Percentiles rank a stretch among this genome's conserved stretches.
phyloP scores from a whole-genome alignment of 2,888 invertebrate species.

The Macrophya annulata region DNA sequence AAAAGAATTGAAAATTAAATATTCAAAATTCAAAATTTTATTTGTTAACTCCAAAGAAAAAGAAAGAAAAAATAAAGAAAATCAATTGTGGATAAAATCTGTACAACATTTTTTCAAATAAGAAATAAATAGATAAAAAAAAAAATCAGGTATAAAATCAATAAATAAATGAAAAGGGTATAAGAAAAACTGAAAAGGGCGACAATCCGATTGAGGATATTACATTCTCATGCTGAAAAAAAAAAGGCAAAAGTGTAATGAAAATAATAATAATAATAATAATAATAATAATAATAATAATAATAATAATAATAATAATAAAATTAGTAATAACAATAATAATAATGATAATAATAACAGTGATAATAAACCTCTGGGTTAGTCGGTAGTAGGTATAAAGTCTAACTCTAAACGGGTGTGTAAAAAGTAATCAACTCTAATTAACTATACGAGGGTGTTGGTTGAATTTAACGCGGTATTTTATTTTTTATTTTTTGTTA shows the following conservation, averaged over 20 bases:
- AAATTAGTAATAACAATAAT: no score
- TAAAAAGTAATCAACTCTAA: constrained; percentile 34
- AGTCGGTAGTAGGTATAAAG: neutral
- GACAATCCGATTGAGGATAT: neutral
- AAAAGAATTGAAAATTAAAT: no score
- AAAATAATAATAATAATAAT: neutral
- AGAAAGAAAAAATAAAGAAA: no score
- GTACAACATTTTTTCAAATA: neutral
- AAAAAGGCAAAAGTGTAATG: neutral
- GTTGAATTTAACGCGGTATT: neutral
- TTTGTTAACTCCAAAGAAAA: no score
- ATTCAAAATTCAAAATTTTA: no score
- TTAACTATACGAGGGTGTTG: neutral
- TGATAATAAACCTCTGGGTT: neutral
- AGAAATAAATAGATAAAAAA: neutral
- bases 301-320: neutral
- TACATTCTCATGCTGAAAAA: neutral
- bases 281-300: no score
- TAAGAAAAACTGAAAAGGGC: neutral
- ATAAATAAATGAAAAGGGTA: no score
- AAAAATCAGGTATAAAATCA: neutral
- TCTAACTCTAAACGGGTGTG: neutral
- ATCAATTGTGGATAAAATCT: no score
- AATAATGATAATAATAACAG: neutral
- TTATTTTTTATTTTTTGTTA: neutral